Percentiles rank a stretch among this genome's conserved stretches.
Evolutionary conservation across 2,888 invertebrate species (phyloP).

Genomic region (Polylopha cassiicola): DNA sequence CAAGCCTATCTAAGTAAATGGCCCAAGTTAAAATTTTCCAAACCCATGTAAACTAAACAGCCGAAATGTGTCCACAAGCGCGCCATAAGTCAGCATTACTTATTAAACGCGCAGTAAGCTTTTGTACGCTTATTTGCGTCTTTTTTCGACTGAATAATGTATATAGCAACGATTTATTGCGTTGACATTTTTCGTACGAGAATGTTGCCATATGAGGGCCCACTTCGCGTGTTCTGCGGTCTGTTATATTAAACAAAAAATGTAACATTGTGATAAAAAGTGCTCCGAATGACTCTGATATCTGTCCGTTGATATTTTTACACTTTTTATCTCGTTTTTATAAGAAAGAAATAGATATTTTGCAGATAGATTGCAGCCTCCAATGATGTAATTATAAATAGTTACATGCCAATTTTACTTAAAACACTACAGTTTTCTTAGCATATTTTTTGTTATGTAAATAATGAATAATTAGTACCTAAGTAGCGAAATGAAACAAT

Average conservation of each 20-base stretch:
- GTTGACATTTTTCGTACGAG: constrained; percentile 13
- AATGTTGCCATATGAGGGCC: constrained; percentile 8
- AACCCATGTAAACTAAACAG: neutral
- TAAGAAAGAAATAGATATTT: too few species aligned
- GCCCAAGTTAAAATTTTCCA: neutral
- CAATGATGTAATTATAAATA: too few species aligned
- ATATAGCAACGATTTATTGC: constrained; percentile 25
- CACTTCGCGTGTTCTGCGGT: constrained; percentile 6
- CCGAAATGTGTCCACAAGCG: neutral
- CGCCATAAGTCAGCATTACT: constrained; percentile 15
- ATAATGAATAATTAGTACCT: too few species aligned
- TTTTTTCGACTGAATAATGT: constrained; percentile 24
- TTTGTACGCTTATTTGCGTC: constrained; percentile 21
- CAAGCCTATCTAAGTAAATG: too few species aligned
- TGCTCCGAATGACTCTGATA: too few species aligned
- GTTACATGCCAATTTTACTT: too few species aligned
- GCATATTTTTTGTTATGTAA: too few species aligned
- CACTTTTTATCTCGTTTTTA: too few species aligned
- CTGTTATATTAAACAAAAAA: constrained; percentile 9
- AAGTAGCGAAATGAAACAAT: too few species aligned
- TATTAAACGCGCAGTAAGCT: constrained; percentile 17
- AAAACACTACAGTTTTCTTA: too few species aligned
- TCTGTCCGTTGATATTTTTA: too few species aligned
- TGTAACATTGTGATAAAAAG: constrained; percentile 2
- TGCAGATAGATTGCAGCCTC: too few species aligned